phyloP scores from a whole-genome alignment of 2,888 invertebrate species.

The Helleia helle region DNA sequence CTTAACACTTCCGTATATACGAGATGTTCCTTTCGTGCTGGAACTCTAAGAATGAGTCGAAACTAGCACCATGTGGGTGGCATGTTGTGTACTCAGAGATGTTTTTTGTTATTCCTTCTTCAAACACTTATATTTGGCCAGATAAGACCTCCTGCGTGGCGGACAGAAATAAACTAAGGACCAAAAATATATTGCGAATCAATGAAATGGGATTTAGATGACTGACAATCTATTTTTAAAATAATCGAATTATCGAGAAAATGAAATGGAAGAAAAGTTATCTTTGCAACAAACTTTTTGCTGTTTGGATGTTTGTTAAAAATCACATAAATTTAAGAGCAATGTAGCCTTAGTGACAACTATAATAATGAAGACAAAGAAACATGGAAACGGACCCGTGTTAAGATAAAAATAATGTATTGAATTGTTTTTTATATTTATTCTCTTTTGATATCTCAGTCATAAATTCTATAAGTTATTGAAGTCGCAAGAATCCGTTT shows the following conservation, averaged over 20 bases:
- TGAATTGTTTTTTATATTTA: conserved; percentile 5
- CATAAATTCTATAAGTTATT: neutral
- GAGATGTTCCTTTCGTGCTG: conserved; percentile 27
- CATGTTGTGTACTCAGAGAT: conserved; percentile 26
- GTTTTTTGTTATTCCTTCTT: conserved; percentile 34
- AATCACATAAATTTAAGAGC: conserved; percentile 5
- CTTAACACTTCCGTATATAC: conserved; percentile 36
- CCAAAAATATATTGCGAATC: no score
- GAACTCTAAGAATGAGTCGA: conserved; percentile 36
- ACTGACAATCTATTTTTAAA: no score
- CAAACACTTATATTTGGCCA: conserved; percentile 44
- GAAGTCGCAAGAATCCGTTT: neutral
- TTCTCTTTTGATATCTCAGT: neutral
- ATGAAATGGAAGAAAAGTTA: no score
- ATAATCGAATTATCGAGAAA: no score
- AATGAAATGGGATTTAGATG: no score
- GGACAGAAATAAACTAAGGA: no score
- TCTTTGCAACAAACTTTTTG: no score
- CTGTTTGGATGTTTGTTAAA: conserved; percentile 1
- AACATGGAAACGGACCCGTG: neutral
- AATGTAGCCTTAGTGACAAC: conserved; percentile 2
- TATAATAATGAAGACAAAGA: neutral
- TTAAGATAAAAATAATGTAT: conserved; percentile 8
- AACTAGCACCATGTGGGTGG: conserved; percentile 53
- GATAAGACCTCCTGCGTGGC: conserved; percentile 58